Evolutionary conservation across 2,797 vertebrate species (phyloP).

Genomic region (Ctenopoma kingsleyae): DNA sequence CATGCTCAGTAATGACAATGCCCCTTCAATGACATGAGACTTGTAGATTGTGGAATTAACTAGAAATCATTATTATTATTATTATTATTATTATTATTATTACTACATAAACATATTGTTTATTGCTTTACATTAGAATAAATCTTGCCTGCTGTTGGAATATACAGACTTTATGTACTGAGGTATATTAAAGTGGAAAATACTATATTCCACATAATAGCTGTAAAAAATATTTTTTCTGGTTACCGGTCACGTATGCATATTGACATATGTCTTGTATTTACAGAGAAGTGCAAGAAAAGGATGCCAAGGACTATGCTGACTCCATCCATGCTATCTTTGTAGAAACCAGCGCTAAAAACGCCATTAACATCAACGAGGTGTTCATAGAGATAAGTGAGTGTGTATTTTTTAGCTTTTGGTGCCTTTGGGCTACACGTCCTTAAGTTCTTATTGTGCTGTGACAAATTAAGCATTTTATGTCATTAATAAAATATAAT

Average conservation of each 20-base stretch:
- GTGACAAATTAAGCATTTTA: slow-evolving; percentile 23
- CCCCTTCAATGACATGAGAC: slow-evolving; percentile 7
- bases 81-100: too few relatives aligned
- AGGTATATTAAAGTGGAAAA: too few relatives aligned
- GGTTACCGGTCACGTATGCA: slow-evolving; percentile 40
- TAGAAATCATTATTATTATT: too few relatives aligned
- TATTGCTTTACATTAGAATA: too few relatives aligned
- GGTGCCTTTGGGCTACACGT: background rate
- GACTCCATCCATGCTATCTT: slow-evolving; percentile 98
- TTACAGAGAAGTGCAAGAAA: slow-evolving; percentile 95
- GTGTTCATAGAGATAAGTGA: slow-evolving; percentile 99
- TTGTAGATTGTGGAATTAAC: slow-evolving; percentile 3
- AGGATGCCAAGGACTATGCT: slow-evolving; percentile 98
- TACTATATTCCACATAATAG: background rate
- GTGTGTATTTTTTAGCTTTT: slow-evolving; percentile 71
- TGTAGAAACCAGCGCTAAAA: slow-evolving; percentile 98
- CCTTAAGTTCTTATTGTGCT: slow-evolving; percentile 1
- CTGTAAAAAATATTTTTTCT: slow-evolving; percentile 8
- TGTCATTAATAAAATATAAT: background rate
- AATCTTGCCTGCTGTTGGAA: too few relatives aligned
- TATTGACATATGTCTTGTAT: slow-evolving; percentile 5
- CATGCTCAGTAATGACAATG: background rate
- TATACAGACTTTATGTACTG: too few relatives aligned
- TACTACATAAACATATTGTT: too few relatives aligned
- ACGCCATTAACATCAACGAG: slow-evolving; percentile 98